A percentile compares a stretch with the other conserved stretches of the same genome.
Evolutionary conservation across 2,888 invertebrate genomes (phyloP).

Genomic region (Camponotus fellah): DNA sequence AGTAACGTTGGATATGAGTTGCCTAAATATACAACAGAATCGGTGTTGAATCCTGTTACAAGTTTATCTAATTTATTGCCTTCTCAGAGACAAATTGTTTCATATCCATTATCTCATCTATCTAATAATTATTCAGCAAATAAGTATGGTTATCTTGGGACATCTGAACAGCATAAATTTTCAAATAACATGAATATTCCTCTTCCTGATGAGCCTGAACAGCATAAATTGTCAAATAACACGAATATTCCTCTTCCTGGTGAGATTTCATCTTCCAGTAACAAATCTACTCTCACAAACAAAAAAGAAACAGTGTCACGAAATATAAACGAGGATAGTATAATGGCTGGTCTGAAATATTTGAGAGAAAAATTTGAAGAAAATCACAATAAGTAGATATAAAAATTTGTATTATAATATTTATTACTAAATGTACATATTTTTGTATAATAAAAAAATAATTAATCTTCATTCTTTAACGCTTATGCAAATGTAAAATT

Average conservation of each 20-base stretch:
- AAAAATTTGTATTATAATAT: conserved; percentile 9
- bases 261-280: neutral
- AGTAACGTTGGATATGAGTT: neutral
- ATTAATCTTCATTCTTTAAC: neutral
- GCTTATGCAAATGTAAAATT: neutral
- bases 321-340: conserved; percentile 74
- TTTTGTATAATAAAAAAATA: conserved; percentile 33
- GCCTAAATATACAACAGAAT: neutral
- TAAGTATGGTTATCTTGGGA: neutral
- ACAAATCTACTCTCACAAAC: neutral
- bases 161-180: neutral
- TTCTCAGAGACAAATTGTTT: conserved; percentile 19
- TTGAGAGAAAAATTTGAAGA: conserved; percentile 81
- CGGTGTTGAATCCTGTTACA: neutral
- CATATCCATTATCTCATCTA: conserved; percentile 28
- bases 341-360: conserved; percentile 79
- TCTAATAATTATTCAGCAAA: conserved; percentile 16
- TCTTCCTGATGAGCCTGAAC: conserved; percentile 21
- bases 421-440: conserved; percentile 14
- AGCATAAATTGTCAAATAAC: neutral
- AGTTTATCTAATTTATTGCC: neutral
- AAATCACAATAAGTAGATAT: conserved; percentile 44
- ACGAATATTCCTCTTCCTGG: conserved; percentile 32
- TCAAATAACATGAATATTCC: conserved; percentile 8
- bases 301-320: neutral